phyloP scores from a whole-genome alignment of 2,113 vertebrate species.

The Strix aluco region DNA sequence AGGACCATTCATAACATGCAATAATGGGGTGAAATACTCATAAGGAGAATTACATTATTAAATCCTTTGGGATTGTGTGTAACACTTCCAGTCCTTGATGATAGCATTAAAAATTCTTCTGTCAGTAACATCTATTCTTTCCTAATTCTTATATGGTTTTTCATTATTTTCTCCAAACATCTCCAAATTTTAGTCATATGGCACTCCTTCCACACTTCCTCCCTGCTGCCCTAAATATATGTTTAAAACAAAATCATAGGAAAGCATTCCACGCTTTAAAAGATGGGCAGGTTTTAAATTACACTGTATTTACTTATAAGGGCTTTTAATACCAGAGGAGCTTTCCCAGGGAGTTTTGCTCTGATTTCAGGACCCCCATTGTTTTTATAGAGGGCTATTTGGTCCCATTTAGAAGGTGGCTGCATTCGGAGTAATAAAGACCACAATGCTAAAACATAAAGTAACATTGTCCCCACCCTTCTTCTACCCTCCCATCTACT shows the following conservation, averaged over 20 bases:
- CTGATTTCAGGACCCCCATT: constrained; percentile 18
- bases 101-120: not conserved
- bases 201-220: not conserved
- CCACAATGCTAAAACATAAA: constrained; percentile 10
- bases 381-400: constrained; percentile 32
- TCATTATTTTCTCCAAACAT: not conserved
- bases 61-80: constrained; percentile 3
- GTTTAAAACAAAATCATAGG: constrained; percentile 30
- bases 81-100: not conserved
- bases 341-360: constrained; percentile 30
- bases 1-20: constrained; percentile 30
- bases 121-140: not conserved
- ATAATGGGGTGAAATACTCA: constrained; percentile 38
- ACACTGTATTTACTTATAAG: constrained; percentile 19
- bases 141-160: not conserved
- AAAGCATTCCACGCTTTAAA: constrained; percentile 17
- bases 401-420: not conserved
- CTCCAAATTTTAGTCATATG: not conserved
- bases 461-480: not conserved
- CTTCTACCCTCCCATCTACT: not conserved
- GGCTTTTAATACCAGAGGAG: constrained; percentile 15
- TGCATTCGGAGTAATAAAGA: constrained; percentile 12
- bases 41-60: constrained; percentile 4
- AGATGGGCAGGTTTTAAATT: constrained; percentile 42
- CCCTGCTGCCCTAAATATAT: not conserved